Base-by-base conservation (phyloP, 2,888 invertebrate genomes). In the Ischnura elegans region DNA sequence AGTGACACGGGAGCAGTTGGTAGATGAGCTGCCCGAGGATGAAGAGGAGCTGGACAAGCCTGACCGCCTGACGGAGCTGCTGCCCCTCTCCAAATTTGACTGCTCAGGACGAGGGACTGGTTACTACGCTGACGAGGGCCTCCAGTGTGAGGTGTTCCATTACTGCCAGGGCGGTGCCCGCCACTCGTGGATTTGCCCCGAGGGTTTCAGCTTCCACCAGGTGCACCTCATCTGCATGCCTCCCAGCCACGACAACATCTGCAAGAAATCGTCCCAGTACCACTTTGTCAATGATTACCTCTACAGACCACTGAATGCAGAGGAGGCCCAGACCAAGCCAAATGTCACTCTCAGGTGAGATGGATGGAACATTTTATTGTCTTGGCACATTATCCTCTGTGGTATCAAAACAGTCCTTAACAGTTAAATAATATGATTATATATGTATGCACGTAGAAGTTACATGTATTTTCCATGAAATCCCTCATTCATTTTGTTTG, bases 201-300 rank as follows among this genome's bases (percentile, higher is more conserved):
- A 98, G 95, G 98, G 98, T 93, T 98, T 99, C 95, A 97, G 97
- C 93, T 98, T 98, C 97, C 98, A 98, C 95, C 98, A 98, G 97
- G 98, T 99, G 25, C 99, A 99, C 95, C 96, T 99, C 94, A 99
- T 99, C 95, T 99, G 99, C 96, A 98, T 99, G 98, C 98, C 98
- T 5, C 98, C 98, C 6, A 98, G 98, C 46, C 97, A 97, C 94
- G 99, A 99, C 95, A 98, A 98, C 96, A 98, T 98, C 95, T 99
- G 99, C 96, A 97, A 98, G 95, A 98, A 98, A 96, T 98, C 98
- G 0, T 97, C 98, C 13, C 98, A 98, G 95, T 99, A 98, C 96
- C 98, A 98, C 96, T 98, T 99, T 95, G 98, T 99, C 94, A 99
- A 99, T 96, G 99, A 99, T 94, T 99, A 98, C 96, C 96, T 99